A percentile compares a stretch with the other conserved stretches of the same genome.
Evolutionary conservation across 1,140 invertebrate genomes (phyloP).

Genomic region (Drosophila tani): DNA sequence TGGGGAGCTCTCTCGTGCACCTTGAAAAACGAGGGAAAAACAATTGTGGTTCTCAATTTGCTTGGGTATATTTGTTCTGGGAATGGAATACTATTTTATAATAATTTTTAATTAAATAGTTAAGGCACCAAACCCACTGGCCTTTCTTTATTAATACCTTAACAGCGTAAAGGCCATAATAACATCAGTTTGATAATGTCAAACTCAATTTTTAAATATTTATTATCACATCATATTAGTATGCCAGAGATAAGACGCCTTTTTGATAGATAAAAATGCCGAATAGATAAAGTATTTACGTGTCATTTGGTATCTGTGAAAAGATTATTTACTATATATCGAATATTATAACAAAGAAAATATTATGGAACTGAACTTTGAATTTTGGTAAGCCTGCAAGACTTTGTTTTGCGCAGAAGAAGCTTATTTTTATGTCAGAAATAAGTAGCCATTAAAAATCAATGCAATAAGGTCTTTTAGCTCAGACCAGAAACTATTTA

Average conservation of each 20-base stretch:
- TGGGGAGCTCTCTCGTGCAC: conserved; percentile 15
- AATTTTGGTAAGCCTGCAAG: background rate
- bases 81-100: background rate
- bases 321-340: conserved; percentile 18
- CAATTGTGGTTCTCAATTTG: conserved; percentile 9
- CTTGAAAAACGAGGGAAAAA: conserved; percentile 27
- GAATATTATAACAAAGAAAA: background rate
- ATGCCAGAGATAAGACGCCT: conserved; percentile 17
- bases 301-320: background rate
- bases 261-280: conserved; percentile 25
- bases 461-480: background rate
- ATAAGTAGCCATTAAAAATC: background rate
- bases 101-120: conserved; percentile 8
- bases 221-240: conserved; percentile 38
- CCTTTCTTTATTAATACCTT: background rate
- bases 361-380: background rate
- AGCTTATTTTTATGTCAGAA: background rate
- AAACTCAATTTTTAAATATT: conserved; percentile 29
- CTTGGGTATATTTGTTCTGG: conserved; percentile 5
- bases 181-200: conserved; percentile 18
- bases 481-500: background rate
- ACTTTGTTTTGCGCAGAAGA: background rate
- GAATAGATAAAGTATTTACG: conserved; percentile 8
- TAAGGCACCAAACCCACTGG: too few relatives aligned
- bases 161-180: conserved; percentile 1